Evolutionary conservation across 2,888 invertebrate species (phyloP).

Genomic region (Choristoneura rosaceana): DNA sequence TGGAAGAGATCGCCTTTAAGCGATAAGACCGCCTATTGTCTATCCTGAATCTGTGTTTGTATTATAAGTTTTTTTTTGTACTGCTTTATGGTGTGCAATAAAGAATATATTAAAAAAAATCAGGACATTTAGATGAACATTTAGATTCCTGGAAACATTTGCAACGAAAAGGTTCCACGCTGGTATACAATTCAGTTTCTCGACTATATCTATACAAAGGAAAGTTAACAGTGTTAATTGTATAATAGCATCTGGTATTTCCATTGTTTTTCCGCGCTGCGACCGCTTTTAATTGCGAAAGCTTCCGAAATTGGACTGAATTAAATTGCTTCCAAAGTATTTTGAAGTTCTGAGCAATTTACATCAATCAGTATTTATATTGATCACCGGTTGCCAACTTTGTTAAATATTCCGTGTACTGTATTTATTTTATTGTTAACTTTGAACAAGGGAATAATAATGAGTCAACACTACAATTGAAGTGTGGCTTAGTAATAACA

Average conservation of each 20-base stretch:
- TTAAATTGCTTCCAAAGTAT: conserved; percentile 27
- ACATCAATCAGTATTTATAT: conserved; percentile 41
- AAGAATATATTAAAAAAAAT: too few species aligned
- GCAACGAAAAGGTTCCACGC: too few species aligned
- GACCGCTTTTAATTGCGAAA: conserved; percentile 9
- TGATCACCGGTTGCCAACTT: conserved; percentile 15
- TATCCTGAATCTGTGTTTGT: too few species aligned
- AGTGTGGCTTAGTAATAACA: too few species aligned
- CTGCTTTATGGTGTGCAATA: too few species aligned
- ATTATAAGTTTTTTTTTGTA: too few species aligned
- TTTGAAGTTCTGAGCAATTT: conserved; percentile 22
- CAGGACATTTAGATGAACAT: too few species aligned
- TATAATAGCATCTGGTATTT: conserved; percentile 15
- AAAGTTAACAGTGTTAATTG: background rate
- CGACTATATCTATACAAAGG: background rate
- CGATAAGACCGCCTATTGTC: too few species aligned
- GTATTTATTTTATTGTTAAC: background rate
- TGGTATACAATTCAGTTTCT: too few species aligned
- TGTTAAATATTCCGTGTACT: background rate
- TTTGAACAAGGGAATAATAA: background rate
- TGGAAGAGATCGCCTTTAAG: too few species aligned
- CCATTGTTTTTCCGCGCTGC: conserved; percentile 22
- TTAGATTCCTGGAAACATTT: too few species aligned
- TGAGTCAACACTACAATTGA: too few species aligned
- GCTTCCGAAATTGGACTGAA: conserved; percentile 9